Evolutionary conservation across 2,797 vertebrate genomes (phyloP), one percentile per base, ranked within the genome.

Genomic region (Micropoecilia bifurca): DNA sequence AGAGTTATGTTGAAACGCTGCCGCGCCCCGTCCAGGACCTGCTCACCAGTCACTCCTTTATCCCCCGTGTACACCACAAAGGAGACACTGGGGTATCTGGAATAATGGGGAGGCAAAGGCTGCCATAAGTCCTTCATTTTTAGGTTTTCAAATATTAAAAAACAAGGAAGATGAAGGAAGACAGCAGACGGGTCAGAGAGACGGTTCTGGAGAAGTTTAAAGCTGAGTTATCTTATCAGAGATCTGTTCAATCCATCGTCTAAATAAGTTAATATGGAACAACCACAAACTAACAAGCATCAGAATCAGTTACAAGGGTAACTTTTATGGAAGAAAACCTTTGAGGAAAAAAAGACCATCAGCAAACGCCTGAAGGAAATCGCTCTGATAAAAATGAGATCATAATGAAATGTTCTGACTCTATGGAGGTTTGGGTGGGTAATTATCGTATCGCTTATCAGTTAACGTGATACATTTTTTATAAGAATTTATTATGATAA

Each of bases 41-140:
- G 95, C 78, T 97, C 95, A 5, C 89, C 94, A 0, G 88, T 97
- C 79, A 96, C 95, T 0, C 95, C 94, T 75, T 92, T 92, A 77
- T 99, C 98, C 0, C 98, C 98, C 0, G 97, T 98, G 88, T 98
- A 99, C 55, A 99, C 95, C 41, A 97, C 93, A 43, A 97, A 97
- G 0, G 80, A 92, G 4, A 96, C 87, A 71, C 94, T 82, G 43
- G 93, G 95, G 90, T 97, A 97, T 80, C 98, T 99, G 90, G 1
- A 85, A 86, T 3, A 7, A 46, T 2, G 22, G 53, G 55, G 9
- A 18, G 0, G 47, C 22, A 47, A n/a, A 1, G 9, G 46, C 20
- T 28, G n/a, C 1, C 3, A 12, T 22, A 3, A 33, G 9, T 59
- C 28, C 3, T 18, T 13, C 30, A 50, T 9, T 43, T 13, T 73